Evolutionary conservation across 2,797 vertebrate species (phyloP).

Genomic region (Jordanella pulchra): DNA sequence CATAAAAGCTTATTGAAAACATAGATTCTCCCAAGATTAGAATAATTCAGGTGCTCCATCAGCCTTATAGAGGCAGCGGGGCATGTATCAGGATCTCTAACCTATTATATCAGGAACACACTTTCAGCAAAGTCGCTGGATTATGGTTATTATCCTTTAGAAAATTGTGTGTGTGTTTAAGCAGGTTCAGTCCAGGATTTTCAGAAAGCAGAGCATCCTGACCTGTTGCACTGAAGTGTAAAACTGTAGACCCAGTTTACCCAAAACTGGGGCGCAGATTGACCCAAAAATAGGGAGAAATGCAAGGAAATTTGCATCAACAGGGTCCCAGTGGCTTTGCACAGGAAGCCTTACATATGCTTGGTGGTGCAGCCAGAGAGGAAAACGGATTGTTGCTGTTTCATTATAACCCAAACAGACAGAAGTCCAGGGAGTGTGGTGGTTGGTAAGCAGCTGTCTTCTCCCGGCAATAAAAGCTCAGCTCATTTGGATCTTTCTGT

Average conservation of each 20-base stretch:
- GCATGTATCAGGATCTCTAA: no score
- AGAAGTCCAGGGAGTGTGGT: neutral
- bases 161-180: neutral
- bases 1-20: slow-evolving; percentile 11
- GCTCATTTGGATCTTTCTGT: neutral
- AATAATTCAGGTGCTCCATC: neutral
- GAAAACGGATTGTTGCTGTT: neutral
- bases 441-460: neutral
- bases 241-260: neutral
- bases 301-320: neutral
- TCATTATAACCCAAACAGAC: neutral
- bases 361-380: neutral
- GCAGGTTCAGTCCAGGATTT: neutral
- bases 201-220: neutral
- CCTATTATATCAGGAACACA: neutral
- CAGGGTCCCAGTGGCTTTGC: neutral
- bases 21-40: neutral
- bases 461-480: neutral
- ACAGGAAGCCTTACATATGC: neutral
- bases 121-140: neutral
- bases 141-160: neutral
- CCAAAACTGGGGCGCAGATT: neutral
- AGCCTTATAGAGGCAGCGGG: slow-evolving; percentile 3
- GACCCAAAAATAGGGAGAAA: slow-evolving; percentile 1
- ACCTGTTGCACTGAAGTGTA: neutral